Conservation (phyloP, 2,888 invertebrate species). For the Prosopocoilus inquinatus region DNA sequence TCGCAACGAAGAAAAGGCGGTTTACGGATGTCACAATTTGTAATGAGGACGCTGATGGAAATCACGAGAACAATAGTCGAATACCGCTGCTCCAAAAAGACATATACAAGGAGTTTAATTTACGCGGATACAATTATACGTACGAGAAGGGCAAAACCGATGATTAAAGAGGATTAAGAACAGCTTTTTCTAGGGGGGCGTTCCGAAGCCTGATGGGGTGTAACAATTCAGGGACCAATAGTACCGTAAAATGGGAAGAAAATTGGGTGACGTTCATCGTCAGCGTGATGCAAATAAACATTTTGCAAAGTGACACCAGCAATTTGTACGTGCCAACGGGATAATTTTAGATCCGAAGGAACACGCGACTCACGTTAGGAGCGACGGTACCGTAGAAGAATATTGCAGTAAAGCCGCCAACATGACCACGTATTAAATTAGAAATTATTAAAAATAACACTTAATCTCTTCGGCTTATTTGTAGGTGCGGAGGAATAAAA, state of each 20-base stretch:
- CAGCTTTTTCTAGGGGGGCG: constrained; percentile 27
- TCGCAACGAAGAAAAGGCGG: not conserved
- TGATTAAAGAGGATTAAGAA: not conserved
- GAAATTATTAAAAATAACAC: no score
- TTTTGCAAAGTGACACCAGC: constrained; percentile 65
- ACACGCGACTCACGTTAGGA: constrained; percentile 7
- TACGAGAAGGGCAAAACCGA: no score
- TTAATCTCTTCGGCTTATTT: not conserved
- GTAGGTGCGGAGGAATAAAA: constrained; percentile 56
- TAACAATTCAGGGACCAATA: constrained; percentile 45
- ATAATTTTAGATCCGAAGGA: constrained; percentile 22
- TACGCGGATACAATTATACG: constrained; percentile 62
- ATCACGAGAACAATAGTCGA: no score
- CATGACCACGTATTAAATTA: no score
- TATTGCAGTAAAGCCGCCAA: no score
- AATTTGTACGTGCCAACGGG: constrained; percentile 67
- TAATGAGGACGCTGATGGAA: not conserved
- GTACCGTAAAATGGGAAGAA: constrained; percentile 66
- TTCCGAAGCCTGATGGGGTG: constrained; percentile 32
- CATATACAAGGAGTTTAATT: constrained; percentile 65
- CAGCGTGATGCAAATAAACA: constrained; percentile 80
- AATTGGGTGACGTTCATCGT: constrained; percentile 90
- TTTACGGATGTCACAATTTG: not conserved
- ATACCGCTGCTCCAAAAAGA: constrained; percentile 45
- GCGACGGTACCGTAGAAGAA: no score